A percentile compares a stretch with the other conserved stretches of the same genome.
These are phyloP conservation scores for Diaprepes abbreviatus DNA, from an alignment of 2,888 invertebrate species.

Conservation along the genomic window DNA sequence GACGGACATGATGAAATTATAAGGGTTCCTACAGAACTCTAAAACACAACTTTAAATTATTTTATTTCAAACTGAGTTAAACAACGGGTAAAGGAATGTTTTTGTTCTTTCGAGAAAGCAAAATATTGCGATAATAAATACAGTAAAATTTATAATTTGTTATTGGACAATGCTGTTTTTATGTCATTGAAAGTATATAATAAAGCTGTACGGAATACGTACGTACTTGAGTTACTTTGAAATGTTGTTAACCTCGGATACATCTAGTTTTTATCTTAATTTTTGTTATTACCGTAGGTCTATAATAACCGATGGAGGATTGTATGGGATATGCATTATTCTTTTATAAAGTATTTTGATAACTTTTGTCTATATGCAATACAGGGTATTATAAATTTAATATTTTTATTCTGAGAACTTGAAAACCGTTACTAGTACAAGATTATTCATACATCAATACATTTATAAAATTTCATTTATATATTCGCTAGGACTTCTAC, in stretches of 20 bases:
- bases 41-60: too few relatives aligned
- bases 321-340: background rate
- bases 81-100: background rate
- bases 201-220: background rate
- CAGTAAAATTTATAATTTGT: background rate
- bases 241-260: conserved; percentile 19
- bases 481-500: too few relatives aligned
- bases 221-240: background rate
- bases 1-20: too few relatives aligned
- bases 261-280: conserved; percentile 3
- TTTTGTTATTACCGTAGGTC: background rate
- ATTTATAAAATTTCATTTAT: too few relatives aligned
- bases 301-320: background rate
- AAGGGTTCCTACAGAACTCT: too few relatives aligned
- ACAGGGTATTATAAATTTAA: background rate
- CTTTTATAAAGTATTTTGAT: too few relatives aligned
- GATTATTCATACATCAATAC: too few relatives aligned
- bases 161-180: background rate
- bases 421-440: too few relatives aligned
- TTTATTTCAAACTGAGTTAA: too few relatives aligned
- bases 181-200: background rate
- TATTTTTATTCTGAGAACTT: too few relatives aligned
- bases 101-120: background rate
- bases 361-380: too few relatives aligned
- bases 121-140: background rate